Evolutionary conservation across 2,113 vertebrate genomes (phyloP).

Genomic region (Onychostoma macrolepis): DNA sequence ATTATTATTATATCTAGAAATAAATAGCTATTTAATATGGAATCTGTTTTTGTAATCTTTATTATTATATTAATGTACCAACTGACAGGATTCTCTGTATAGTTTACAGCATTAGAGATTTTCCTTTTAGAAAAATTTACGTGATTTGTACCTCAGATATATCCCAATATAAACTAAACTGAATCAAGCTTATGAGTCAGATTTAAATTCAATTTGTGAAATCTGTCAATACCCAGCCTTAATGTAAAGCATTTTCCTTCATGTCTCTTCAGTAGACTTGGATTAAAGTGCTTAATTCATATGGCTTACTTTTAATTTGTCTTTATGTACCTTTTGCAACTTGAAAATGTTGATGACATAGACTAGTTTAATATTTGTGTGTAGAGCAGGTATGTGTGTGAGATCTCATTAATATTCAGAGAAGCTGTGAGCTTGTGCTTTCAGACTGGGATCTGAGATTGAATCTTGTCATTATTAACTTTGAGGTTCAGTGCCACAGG

Average conservation of each 20-base stretch:
- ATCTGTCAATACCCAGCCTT: not conserved
- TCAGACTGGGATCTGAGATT: slow-evolving; percentile 28
- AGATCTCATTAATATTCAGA: slow-evolving; percentile 22
- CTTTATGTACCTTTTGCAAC: not conserved
- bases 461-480: slow-evolving; percentile 42
- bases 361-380: slow-evolving; percentile 3
- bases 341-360: not conserved
- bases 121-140: too few relatives aligned
- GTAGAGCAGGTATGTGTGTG: not conserved
- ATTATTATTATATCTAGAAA: too few relatives aligned
- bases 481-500: slow-evolving; percentile 15
- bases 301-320: not conserved
- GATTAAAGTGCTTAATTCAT: not conserved
- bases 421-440: not conserved
- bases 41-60: too few relatives aligned
- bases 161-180: too few relatives aligned
- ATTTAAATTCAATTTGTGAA: too few relatives aligned
- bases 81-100: too few relatives aligned
- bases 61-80: too few relatives aligned
- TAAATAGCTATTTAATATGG: too few relatives aligned
- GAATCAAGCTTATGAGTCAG: not conserved
- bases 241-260: not conserved
- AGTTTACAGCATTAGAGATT: too few relatives aligned
- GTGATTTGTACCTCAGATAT: too few relatives aligned
- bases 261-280: not conserved